These are phyloP conservation scores for Palaemon carinicauda DNA, from an alignment of 1,140 invertebrate genomes.

Conservation along the genomic window DNA sequence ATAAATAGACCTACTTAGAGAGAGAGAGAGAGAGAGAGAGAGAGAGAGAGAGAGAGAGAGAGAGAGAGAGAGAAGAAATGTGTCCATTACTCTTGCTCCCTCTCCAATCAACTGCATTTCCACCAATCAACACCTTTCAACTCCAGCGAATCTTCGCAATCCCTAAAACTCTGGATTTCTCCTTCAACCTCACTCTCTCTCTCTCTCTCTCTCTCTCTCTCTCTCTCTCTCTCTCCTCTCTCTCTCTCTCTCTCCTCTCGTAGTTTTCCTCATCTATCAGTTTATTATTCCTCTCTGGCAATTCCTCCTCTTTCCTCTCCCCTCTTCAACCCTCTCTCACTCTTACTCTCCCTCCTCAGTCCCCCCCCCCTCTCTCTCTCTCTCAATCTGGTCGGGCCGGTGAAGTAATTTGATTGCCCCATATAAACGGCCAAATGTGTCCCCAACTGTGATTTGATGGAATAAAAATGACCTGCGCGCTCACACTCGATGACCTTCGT, in stretches of 20 bases:
- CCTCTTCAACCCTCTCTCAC: background rate
- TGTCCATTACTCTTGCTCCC: background rate
- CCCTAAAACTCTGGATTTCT: background rate
- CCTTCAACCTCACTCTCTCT: background rate
- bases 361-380: background rate
- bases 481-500: slow-evolving; percentile 37
- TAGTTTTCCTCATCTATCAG: too few relatives aligned
- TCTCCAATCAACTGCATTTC: background rate
- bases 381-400: background rate
- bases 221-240: background rate
- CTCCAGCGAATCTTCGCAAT: background rate
- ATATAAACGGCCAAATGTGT: slow-evolving; percentile 57
- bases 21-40: too few relatives aligned
- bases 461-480: slow-evolving; percentile 52
- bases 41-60: too few relatives aligned
- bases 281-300: background rate
- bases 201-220: background rate
- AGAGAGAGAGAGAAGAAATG: too few relatives aligned
- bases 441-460: slow-evolving; percentile 59
- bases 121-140: background rate
- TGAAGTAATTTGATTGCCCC: slow-evolving; percentile 54
- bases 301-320: background rate
- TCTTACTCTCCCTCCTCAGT: background rate
- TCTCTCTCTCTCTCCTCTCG: background rate
- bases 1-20: too few relatives aligned